Conservation (phyloP, 2,113 vertebrate genomes). For the Tyrannus savana region DNA sequence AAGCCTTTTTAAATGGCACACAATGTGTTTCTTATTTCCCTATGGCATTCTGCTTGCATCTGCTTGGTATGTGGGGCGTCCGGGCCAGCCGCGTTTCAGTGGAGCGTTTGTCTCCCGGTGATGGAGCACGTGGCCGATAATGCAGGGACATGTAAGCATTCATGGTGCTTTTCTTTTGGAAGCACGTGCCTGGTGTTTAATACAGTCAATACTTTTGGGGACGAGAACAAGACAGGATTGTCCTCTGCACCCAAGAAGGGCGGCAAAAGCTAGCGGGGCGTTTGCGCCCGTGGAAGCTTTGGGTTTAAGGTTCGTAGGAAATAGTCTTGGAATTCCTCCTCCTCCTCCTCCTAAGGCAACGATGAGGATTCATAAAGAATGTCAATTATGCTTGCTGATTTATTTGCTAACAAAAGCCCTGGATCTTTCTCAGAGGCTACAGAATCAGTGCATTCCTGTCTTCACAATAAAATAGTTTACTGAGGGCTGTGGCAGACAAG, state of each 20-base stretch:
- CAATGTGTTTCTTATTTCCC: slow-evolving; percentile 86
- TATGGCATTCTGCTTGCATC: slow-evolving; percentile 78
- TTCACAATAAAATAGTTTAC: background rate
- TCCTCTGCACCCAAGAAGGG: background rate
- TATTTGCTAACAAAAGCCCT: background rate
- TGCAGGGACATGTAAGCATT: slow-evolving; percentile 82
- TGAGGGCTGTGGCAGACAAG: background rate
- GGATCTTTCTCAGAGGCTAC: background rate
- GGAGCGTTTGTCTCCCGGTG: slow-evolving; percentile 81
- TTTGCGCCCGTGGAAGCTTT: background rate
- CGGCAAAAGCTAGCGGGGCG: background rate
- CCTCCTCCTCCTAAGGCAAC: background rate
- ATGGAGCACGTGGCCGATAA: slow-evolving; percentile 84
- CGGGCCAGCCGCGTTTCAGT: slow-evolving; percentile 75
- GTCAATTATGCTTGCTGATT: background rate
- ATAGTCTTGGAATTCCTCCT: background rate
- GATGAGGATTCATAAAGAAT: background rate
- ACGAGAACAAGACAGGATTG: slow-evolving; percentile 25
- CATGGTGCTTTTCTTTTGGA: slow-evolving; percentile 63
- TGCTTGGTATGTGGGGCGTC: slow-evolving; percentile 73
- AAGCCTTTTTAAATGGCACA: slow-evolving; percentile 87
- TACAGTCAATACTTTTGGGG: slow-evolving; percentile 57
- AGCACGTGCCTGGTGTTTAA: slow-evolving; percentile 69
- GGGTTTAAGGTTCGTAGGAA: background rate
- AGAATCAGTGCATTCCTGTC: background rate